Evolutionary conservation across 1,140 invertebrate species (phyloP), one percentile per base, ranked within the genome.

Genomic region (Scylla paramamosain): DNA sequence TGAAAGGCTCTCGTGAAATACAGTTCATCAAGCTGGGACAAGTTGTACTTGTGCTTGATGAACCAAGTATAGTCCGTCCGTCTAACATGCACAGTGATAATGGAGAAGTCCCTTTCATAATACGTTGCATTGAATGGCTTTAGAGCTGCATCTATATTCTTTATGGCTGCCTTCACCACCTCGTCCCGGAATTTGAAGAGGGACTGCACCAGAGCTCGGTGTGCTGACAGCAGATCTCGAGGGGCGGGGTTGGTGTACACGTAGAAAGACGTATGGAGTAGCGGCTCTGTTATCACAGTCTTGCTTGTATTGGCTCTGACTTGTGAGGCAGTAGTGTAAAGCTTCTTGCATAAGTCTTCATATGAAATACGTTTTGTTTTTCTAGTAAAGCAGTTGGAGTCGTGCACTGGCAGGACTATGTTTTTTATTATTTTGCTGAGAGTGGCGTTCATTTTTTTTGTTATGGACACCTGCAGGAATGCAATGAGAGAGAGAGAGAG

Each of bases 391-490:
- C 93, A 94, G 6, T 59, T 46, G 29, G 32, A 77, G 59, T 94
- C 93, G n/a, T 94, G 93, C 7, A 94, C 87, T 39, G 93, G 93
- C 10, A 94, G 29, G 10, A 25, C 46, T 16, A 94, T 77, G 39
- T 45, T 89, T 32, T 28, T 94, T 8, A 94, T 28, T 25, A n/a
- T 32, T 10, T 1, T 29, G 48, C 59, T 67, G 20, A 94, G 32
- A 77, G 6, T 77, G 0, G 20, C 10, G 4, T 94, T 67, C 93
- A 94, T 94, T 48, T 32, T 45, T 20, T 14, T 45, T 46, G 87
- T 90, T 31, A 94, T 94, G 31, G 93, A 94, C 25, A 94, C 93
- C 93, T 94, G 93, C n/a, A 82, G 20, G 25, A 93, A 77, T 83
- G 16, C 39, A 91, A 31, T 3, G n/a, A 59, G 28, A 25, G 28